These are phyloP conservation scores for Argyrosomus regius DNA, from an alignment of 2,797 vertebrate species.

Conservation along the genomic window DNA sequence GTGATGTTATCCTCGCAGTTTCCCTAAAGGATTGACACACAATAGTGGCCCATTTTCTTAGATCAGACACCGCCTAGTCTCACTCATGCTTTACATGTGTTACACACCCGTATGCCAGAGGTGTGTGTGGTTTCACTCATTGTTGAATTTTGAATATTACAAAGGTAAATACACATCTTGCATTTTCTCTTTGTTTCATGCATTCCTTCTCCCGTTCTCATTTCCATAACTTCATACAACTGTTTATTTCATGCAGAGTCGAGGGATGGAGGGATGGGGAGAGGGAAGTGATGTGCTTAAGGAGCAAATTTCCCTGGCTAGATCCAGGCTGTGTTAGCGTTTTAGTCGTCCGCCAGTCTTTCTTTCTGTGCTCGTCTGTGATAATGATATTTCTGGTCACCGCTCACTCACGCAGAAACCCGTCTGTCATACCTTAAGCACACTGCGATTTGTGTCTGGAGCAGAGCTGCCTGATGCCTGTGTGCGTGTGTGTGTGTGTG, in stretches of 20 bases:
- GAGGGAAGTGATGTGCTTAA: conserved; percentile 46
- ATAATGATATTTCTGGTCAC: conserved; percentile 56
- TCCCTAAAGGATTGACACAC: conserved; percentile 64
- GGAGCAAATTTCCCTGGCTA: conserved; percentile 39
- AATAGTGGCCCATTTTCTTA: conserved; percentile 60
- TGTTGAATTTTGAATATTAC: conserved; percentile 22
- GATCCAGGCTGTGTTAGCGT: conserved; percentile 43
- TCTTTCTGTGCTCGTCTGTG: conserved; percentile 33
- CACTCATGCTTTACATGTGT: conserved; percentile 25
- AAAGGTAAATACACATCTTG: conserved; percentile 22
- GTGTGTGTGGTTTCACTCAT: conserved; percentile 11
- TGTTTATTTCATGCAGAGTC: conserved; percentile 44
- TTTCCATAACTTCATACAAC: conserved; percentile 63
- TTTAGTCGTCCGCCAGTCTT: conserved; percentile 50
- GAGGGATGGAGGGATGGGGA: neutral
- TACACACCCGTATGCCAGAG: conserved; percentile 17
- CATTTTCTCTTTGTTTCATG: conserved; percentile 37
- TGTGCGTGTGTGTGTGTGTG: neutral
- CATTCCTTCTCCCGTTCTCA: conserved; percentile 37
- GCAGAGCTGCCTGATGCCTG: conserved; percentile 21
- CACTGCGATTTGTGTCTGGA: conserved; percentile 54
- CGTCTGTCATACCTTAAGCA: conserved; percentile 60
- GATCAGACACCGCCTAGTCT: conserved; percentile 38
- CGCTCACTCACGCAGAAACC: conserved; percentile 45
- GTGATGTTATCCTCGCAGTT: conserved; percentile 57